A percentile compares a stretch with the other conserved stretches of the same genome.
Evolutionary conservation across 1,140 invertebrate genomes (phyloP).

Genomic region (Hyposmocoma kahamanoa): DNA sequence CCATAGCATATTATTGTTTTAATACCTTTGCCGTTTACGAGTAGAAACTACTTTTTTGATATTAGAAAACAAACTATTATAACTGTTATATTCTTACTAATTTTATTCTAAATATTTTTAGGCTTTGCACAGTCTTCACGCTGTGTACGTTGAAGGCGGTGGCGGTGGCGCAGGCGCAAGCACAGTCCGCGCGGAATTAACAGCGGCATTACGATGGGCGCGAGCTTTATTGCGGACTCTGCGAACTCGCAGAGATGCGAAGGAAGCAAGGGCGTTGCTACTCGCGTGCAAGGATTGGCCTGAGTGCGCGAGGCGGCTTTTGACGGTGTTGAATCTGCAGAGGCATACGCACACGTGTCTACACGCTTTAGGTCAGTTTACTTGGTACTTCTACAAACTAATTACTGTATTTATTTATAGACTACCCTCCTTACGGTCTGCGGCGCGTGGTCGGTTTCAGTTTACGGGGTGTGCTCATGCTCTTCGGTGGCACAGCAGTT

Average conservation of each 20-base stretch:
- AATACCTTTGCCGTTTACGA: too few species aligned
- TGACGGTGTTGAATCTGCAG: conserved; percentile 92
- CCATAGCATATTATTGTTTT: too few species aligned
- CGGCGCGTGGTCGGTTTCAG: too few species aligned
- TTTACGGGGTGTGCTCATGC: too few species aligned
- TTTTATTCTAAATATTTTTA: too few species aligned
- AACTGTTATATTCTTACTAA: too few species aligned
- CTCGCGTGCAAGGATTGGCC: conserved; percentile 87
- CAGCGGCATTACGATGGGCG: conserved; percentile 87
- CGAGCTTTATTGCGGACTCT: conserved; percentile 82
- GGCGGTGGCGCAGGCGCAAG: conserved; percentile 87
- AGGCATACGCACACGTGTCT: conserved; percentile 35
- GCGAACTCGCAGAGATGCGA: conserved; percentile 77
- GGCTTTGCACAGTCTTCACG: conserved; percentile 91
- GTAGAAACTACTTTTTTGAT: too few species aligned
- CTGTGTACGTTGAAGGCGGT: conserved; percentile 95
- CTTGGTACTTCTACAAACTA: too few species aligned
- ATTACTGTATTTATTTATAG: too few species aligned
- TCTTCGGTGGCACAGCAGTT: too few species aligned
- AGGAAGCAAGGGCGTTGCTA: conserved; percentile 78
- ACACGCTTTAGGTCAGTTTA: not conserved
- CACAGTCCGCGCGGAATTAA: conserved; percentile 78
- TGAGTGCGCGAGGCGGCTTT: conserved; percentile 87
- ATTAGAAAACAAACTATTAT: too few species aligned
- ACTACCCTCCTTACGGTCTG: too few species aligned